These are phyloP conservation scores for Talpa occidentalis DNA, from an alignment of 2,113 vertebrate species.

Conservation along the genomic window DNA sequence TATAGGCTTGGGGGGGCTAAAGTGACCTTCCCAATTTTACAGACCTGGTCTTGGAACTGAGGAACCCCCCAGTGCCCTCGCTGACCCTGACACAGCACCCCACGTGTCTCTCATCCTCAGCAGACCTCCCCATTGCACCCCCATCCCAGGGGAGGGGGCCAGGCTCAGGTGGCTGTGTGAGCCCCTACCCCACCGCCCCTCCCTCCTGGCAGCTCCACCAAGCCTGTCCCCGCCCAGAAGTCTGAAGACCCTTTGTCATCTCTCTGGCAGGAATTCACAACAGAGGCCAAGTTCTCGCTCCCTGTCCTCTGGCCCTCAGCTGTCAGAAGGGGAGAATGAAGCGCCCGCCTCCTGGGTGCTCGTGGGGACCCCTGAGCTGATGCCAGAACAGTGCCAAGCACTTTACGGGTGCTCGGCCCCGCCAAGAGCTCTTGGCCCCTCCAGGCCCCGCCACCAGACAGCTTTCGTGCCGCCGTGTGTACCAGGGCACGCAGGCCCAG, in stretches of 20 bases:
- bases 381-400: neutral
- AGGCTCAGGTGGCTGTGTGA: neutral
- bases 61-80: fast-evolving
- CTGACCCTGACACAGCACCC: neutral
- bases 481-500: neutral
- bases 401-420: fast-evolving
- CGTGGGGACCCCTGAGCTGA: neutral
- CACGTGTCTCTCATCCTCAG: neutral
- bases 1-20: neutral
- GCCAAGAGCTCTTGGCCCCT: too few species aligned
- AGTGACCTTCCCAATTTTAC: too few species aligned
- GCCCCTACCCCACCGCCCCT: neutral
- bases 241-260: neutral
- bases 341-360: fast-evolving
- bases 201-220: neutral
- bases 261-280: neutral
- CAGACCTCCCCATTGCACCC: too few species aligned
- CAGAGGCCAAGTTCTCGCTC: neutral
- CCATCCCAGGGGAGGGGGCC: neutral
- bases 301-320: neutral
- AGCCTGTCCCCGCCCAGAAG: neutral
- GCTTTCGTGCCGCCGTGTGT: fast-evolving
- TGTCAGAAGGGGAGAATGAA: neutral
- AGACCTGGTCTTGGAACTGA: neutral
- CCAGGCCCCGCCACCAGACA: too few species aligned